Conservation (phyloP, 2,797 vertebrate genomes). For the Coilia nasus region DNA sequence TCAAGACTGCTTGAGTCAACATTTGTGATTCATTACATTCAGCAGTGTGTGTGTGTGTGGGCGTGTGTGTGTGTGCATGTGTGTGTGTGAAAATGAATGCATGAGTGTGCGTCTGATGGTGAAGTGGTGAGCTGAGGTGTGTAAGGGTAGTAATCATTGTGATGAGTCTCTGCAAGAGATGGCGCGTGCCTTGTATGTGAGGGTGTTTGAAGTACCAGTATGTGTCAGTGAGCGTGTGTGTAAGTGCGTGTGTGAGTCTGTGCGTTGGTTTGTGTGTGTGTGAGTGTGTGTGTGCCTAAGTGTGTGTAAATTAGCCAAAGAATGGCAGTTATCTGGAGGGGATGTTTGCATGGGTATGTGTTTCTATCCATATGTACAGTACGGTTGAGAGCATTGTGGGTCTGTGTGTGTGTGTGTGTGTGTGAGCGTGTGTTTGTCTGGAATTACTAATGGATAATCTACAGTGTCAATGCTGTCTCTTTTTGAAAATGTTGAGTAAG, state of each 20-base stretch:
- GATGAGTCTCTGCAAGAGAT: neutral
- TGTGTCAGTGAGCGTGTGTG: neutral
- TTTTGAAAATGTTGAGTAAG: neutral
- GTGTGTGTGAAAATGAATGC: neutral
- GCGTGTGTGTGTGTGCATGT: neutral
- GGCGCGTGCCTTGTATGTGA: neutral
- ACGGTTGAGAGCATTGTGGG: neutral
- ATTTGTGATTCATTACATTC: conserved; percentile 43
- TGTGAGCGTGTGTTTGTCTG: neutral
- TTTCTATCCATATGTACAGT: neutral
- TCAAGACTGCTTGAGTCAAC: conserved; percentile 46
- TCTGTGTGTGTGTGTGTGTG: neutral
- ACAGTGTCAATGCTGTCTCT: neutral
- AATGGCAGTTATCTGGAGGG: neutral
- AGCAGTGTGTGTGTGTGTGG: neutral
- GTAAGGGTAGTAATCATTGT: neutral
- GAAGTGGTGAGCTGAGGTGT: neutral
- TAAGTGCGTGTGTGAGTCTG: neutral
- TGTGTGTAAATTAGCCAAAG: neutral
- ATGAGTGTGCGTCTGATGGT: neutral
- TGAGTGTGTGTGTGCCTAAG: neutral
- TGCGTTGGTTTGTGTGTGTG: no score
- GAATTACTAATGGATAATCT: neutral
- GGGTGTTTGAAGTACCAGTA: neutral
- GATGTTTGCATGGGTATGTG: neutral